phyloP scores from a whole-genome alignment of 92 coral and sea anemone species.

The Porites cylindrica region DNA sequence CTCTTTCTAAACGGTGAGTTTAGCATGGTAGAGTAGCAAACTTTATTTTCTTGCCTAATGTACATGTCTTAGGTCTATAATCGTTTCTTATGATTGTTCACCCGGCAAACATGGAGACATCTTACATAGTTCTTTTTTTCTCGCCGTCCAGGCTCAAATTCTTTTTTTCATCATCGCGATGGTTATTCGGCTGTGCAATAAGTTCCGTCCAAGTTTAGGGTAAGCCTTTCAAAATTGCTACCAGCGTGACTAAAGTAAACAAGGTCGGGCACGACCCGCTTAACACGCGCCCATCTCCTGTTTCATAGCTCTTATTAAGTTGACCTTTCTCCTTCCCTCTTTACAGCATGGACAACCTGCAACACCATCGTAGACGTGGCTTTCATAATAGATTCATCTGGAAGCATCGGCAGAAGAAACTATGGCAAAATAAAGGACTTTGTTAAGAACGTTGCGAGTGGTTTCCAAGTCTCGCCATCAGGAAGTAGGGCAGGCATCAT shows the following conservation, averaged over 20 bases:
- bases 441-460: conserved; percentile 68
- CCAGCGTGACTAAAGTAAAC: not conserved
- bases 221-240: too few species aligned
- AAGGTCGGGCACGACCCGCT: not conserved
- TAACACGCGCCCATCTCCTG: not conserved
- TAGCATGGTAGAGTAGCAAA: too few species aligned
- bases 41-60: too few species aligned
- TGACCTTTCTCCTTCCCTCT: not conserved
- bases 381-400: conserved; percentile 85
- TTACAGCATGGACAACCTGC: conserved; percentile 33
- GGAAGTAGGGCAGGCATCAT: conserved; percentile 63
- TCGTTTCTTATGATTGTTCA: too few species aligned
- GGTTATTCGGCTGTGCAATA: too few species aligned
- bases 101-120: too few species aligned
- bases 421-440: conserved; percentile 71
- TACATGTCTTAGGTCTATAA: too few species aligned
- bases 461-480: conserved; percentile 67
- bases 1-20: too few species aligned
- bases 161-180: too few species aligned
- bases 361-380: conserved; percentile 67
- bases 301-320: not conserved
- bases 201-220: too few species aligned
- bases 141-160: too few species aligned
- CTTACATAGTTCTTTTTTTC: too few species aligned
- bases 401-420: conserved; percentile 73